phyloP scores from a whole-genome alignment of 2,797 vertebrate genomes.

The Ptychobarbus kaznakovi region DNA sequence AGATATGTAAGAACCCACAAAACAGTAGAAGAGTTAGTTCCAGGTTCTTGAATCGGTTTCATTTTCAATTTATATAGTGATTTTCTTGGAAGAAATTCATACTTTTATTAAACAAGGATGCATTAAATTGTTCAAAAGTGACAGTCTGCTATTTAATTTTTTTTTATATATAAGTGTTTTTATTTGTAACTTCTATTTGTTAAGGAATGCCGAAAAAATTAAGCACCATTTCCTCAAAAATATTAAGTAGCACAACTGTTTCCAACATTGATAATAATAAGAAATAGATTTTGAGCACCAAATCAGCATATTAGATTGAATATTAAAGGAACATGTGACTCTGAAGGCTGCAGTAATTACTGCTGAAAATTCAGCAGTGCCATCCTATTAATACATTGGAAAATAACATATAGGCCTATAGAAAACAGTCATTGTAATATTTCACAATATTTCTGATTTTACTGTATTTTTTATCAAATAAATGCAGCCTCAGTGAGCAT shows the following conservation, averaged over 20 bases:
- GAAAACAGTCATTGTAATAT: neutral
- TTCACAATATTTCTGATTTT: neutral
- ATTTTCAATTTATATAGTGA: neutral
- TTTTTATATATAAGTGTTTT: no score
- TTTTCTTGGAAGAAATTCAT: neutral
- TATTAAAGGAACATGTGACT: neutral
- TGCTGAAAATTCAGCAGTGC: no score
- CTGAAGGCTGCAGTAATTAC: neutral
- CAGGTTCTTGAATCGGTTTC: neutral
- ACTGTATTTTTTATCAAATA: neutral
- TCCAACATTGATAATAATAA: neutral
- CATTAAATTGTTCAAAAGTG: neutral
- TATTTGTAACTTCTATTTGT: neutral
- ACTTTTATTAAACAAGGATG: neutral
- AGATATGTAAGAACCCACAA: neutral
- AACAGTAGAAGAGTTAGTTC: neutral
- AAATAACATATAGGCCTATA: neutral
- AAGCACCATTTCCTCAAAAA: neutral
- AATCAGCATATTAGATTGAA: neutral
- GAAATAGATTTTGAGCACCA: neutral
- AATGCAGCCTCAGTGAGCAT: neutral
- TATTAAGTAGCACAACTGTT: neutral
- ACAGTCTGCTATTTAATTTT: neutral
- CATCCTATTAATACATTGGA: neutral
- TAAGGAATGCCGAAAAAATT: no score